Base-by-base conservation (phyloP, 2,113 vertebrate genomes). In the Phylloscopus whistleri region DNA sequence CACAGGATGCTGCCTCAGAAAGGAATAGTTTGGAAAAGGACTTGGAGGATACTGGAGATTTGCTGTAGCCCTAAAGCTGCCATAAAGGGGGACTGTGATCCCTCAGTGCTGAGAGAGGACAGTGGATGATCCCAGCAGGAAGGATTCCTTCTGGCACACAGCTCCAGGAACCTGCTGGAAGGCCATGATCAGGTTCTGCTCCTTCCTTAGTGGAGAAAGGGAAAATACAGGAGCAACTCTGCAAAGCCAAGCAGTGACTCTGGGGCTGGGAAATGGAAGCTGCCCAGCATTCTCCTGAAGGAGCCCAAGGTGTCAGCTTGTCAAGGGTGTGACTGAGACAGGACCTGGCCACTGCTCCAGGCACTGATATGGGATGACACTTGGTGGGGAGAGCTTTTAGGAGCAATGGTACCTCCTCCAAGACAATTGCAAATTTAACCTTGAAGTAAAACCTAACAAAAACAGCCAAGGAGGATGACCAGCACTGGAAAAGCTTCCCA, bases 261-360 rank as follows among this genome's bases (percentile, higher is more conserved):
- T 8, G 39, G 26, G 76, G 60, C 75, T 43, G 27, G n/a, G 55
- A 31, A 81, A 41, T 2, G 28, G 84, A 70, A 84, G 33, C 44
- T 53, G 66, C 35, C n/a, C 59, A 23, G 51, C 0, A 0, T 1
- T 33, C 14, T 77, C 48, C 56, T 58, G 75, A 43, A 73, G 41
- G 41, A 55, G 86, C 72, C 53, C 63, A 14, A 64, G 26, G 44
- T 46, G 60, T 5, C 3, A 4, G 23, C 12, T 77, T 41, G 69
- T 14, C 4, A 0, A 35, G 21, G 39, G 49, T 1, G 2, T 31
- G 64, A 23, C 33, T 20, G 53, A 79, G 62, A 52, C 9, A 17
- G 67, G 63, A 75, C 16, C 53, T 63, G 64, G 60, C 58, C 46
- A 24, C 48, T 48, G 69, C 49, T 56, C 24, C 22, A 11, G 52